Evolutionary conservation across 2,113 vertebrate species (phyloP).

Genomic region (Lophotis ruficrista): DNA sequence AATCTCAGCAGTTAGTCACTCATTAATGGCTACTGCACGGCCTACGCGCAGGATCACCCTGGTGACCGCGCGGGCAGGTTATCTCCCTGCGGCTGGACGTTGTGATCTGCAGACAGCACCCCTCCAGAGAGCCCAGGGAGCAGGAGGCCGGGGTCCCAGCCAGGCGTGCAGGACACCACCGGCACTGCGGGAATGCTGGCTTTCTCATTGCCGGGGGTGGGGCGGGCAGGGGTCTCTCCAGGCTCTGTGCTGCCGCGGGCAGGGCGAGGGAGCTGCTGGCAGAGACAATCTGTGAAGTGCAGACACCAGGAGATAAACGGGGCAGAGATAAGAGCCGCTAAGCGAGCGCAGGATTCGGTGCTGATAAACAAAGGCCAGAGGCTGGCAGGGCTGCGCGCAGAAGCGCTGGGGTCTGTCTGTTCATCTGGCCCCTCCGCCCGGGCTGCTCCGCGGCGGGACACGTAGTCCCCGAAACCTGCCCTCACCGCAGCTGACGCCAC

Average conservation of each 20-base stretch:
- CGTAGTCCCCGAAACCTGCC: not conserved
- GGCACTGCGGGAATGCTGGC: slow-evolving; percentile 4
- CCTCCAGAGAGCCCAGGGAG: not conserved
- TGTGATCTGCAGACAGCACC: not conserved
- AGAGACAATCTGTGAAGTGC: not conserved
- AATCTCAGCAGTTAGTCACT: slow-evolving; percentile 59
- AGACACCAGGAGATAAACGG: slow-evolving; percentile 39
- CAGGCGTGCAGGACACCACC: not conserved
- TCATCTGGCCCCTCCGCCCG: not conserved
- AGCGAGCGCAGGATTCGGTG: not conserved
- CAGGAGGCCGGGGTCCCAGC: not conserved
- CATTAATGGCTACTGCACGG: slow-evolving; percentile 48
- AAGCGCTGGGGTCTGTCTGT: not conserved
- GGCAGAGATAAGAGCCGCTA: slow-evolving; percentile 40
- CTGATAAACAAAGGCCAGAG: slow-evolving; percentile 40
- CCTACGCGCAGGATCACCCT: not conserved
- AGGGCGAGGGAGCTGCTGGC: not conserved
- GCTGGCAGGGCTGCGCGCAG: not conserved
- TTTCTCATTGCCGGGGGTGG: not conserved
- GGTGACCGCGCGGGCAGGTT: not conserved
- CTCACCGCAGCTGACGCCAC: not conserved
- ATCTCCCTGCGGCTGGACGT: not conserved
- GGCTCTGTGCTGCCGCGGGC: not conserved
- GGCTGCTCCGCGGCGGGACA: not conserved
- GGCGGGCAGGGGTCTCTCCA: not conserved